Conservation (phyloP, 2,888 invertebrate species). For the Phrixothrix hirtus region DNA sequence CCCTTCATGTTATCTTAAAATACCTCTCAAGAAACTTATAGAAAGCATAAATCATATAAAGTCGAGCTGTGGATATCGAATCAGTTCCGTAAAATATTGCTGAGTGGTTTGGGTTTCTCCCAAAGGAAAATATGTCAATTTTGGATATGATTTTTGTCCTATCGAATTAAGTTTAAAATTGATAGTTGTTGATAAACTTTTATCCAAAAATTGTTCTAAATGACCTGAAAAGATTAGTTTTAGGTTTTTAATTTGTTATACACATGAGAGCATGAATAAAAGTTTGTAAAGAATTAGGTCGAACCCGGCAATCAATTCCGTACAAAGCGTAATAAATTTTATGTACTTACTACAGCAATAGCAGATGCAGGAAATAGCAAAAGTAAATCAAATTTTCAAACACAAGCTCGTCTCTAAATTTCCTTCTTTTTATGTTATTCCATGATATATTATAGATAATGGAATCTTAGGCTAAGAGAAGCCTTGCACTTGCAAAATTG, state of each 20-base stretch:
- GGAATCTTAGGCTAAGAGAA: no score
- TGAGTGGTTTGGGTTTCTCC: constrained; percentile 23
- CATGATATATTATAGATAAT: constrained; percentile 4
- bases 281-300: constrained; percentile 4
- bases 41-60: constrained; percentile 30
- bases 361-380: constrained; percentile 15
- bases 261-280: no score
- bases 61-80: constrained; percentile 28
- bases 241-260: no score
- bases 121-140: constrained; percentile 27
- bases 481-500: no score
- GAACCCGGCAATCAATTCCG: constrained; percentile 8
- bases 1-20: constrained; percentile 19
- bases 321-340: constrained; percentile 12
- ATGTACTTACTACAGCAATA: constrained; percentile 13
- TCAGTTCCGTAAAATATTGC: constrained; percentile 26
- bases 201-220: no score
- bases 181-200: constrained; percentile 8
- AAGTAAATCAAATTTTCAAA: constrained; percentile 22
- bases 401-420: constrained; percentile 9
- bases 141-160: constrained; percentile 22
- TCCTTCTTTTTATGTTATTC: constrained; percentile 7
- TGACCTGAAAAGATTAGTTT: no score
- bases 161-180: constrained; percentile 17
- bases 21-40: constrained; percentile 23